Evolutionary conservation across 2,888 invertebrate genomes (phyloP).

Genomic region (Osmoderma eremita): DNA sequence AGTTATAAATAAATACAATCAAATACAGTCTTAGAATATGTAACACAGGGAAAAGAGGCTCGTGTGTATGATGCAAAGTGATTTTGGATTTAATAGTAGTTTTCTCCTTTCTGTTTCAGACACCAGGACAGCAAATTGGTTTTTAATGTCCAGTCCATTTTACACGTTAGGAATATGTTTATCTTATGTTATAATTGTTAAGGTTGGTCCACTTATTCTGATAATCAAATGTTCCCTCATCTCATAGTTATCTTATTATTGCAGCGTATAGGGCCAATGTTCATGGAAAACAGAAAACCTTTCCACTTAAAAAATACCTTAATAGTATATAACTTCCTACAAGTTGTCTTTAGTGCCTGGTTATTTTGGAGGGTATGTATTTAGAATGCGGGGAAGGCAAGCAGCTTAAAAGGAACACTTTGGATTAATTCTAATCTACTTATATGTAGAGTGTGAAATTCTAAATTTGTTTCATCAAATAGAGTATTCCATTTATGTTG

Average conservation of each 20-base stretch:
- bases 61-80: too few species aligned
- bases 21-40: not conserved
- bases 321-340: slow-evolving; percentile 75
- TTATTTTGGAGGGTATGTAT: slow-evolving; percentile 88
- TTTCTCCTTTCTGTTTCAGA: slow-evolving; percentile 69
- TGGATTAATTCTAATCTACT: too few species aligned
- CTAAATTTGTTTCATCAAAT: too few species aligned
- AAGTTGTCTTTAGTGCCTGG: slow-evolving; percentile 91
- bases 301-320: slow-evolving; percentile 74
- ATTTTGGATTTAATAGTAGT: too few species aligned
- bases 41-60: too few species aligned
- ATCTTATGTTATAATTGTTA: slow-evolving; percentile 89
- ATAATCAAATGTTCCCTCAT: not conserved
- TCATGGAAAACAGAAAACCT: slow-evolving; percentile 93
- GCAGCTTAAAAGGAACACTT: too few species aligned
- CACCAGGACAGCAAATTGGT: slow-evolving; percentile 89
- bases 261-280: slow-evolving; percentile 83
- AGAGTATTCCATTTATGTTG: too few species aligned
- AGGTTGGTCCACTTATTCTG: slow-evolving; percentile 65
- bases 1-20: not conserved
- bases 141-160: slow-evolving; percentile 92
- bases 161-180: slow-evolving; percentile 92
- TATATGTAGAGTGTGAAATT: too few species aligned
- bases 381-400: too few species aligned
- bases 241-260: slow-evolving; percentile 51